Base-by-base conservation (phyloP, 1,140 invertebrate genomes). In the Psilanteris sp. region DNA sequence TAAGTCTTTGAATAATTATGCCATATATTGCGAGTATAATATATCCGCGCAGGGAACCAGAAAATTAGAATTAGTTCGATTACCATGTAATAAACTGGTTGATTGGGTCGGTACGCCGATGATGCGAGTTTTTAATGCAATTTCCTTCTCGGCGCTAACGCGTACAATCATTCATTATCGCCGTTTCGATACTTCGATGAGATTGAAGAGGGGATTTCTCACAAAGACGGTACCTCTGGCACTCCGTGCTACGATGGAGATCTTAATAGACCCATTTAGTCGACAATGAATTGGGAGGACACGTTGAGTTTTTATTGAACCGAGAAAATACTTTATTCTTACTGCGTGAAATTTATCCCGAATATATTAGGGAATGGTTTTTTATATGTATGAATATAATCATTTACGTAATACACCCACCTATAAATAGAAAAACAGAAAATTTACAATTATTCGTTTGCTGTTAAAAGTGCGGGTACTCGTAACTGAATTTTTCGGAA, bases 1-100 rank as follows among this genome's bases (percentile, higher is more conserved):
- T 79, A 81, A 85, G 81, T 76, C 85, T 79, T 80, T 81, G 84
- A 83, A 86, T 87, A 88, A 87, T 88, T 88, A 83, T 81, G 68
- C 72, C 61, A 81, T 82, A 83, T 81, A 85, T 84, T 54, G 78
- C 43, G 24, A 29, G 15, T 79, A 29, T 52, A 74, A 78, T 79
- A 79, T 79, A 80, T 66, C 70, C 64, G 77, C 44, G 48, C 82
- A 84, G 67, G 79, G 82, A 87, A 55, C 83, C 79, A 85, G 86
- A 88, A 88, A 88, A 88, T 88, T 87, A 84, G 81, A 81, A 83
- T 78, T 71, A 71, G 70, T 78, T 85, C 79, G 74, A 83, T 82
- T 74, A 74, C 44, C 29, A 29, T 13, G 71, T 64, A 74, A 74
- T 74, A 74, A 66, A 59, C 54, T 44, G 52, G 54, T 41, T 67